Base-by-base conservation (phyloP, 2,888 invertebrate species). In the Dastarcus helophoroides region DNA sequence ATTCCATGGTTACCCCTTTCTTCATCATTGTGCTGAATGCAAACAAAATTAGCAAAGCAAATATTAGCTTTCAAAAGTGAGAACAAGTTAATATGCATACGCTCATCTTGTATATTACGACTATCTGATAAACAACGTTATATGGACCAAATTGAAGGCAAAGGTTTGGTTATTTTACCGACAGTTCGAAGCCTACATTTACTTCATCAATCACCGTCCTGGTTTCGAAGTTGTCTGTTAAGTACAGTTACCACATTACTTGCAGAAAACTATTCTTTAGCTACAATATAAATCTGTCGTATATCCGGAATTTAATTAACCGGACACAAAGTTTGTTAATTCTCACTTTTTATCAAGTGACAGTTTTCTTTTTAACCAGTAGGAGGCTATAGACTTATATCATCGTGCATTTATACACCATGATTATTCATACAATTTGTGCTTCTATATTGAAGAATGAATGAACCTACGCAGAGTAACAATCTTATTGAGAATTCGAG, bases 151-250 rank as follows among this genome's bases (percentile, higher is more conserved):
- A 32, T 37, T 35, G 23, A 28, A 29, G 25, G 26, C 37, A 31
- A 39, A 35, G 31, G 38, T 38, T 31, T 35, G 33, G 31, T n/a
- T 36, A 37, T 39, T 43, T 33, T 28, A 36, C 39, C 40, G 40
- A 44, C 47, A 47, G 45, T 48, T 47, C 42, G 45, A 46, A 50
- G 46, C 47, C 44, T 44, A 48, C 48, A 50, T 49, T 49, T 46
- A 44, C 49, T 49, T 47, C 50, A 51, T 51, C 50, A 51, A 51
- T 51, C 50, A 51, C 48, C 46, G 42, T 46, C 45, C 45, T 41
- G 45, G 42, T 43, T 43, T 43, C 45, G 41, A 46, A 46, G 46
- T 50, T 49, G 47, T 48, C 50, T 50, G 47, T 50, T 48, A 48
- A 46, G 42, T 47, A 48, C 44, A 41, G 44, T 38, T 41, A 41